Evolutionary conservation across 2,888 invertebrate genomes (phyloP).

Genomic region (Crioceris asparagi): DNA sequence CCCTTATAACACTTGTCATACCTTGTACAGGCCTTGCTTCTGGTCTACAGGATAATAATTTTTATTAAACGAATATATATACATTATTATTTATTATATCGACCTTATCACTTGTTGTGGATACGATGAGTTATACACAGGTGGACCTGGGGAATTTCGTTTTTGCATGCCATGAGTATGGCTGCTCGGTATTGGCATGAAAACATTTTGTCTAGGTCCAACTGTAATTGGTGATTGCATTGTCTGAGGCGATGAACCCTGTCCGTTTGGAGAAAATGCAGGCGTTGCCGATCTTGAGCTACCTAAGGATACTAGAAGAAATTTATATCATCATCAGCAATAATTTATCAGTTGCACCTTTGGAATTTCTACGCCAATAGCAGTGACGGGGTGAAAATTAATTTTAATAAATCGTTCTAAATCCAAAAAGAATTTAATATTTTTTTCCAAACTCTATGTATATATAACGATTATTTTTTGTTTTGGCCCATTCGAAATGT

Average conservation of each 20-base stretch:
- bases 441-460: no score
- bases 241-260: constrained; percentile 55
- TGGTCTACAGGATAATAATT: constrained; percentile 42
- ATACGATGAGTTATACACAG: constrained; percentile 32
- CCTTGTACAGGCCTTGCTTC: constrained; percentile 57
- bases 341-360: constrained; percentile 7
- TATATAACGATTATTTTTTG: no score
- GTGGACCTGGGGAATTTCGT: constrained; percentile 38
- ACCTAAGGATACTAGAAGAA: constrained; percentile 69
- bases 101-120: constrained; percentile 38
- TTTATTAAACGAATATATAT: neutral
- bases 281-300: constrained; percentile 90
- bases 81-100: neutral
- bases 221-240: constrained; percentile 58
- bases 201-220: constrained; percentile 74
- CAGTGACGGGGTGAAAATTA: no score
- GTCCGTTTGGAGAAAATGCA: constrained; percentile 69
- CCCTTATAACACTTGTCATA: constrained; percentile 72
- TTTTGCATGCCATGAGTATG: constrained; percentile 40
- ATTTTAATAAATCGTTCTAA: no score
- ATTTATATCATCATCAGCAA: constrained; percentile 4
- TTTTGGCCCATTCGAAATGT: no score
- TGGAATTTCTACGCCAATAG: no score
- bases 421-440: no score
- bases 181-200: constrained; percentile 74